Percentiles rank a stretch among this genome's conserved stretches.
Conservation (phyloP, 2,797 vertebrate genomes). For the Petrocephalus sullivani region DNA sequence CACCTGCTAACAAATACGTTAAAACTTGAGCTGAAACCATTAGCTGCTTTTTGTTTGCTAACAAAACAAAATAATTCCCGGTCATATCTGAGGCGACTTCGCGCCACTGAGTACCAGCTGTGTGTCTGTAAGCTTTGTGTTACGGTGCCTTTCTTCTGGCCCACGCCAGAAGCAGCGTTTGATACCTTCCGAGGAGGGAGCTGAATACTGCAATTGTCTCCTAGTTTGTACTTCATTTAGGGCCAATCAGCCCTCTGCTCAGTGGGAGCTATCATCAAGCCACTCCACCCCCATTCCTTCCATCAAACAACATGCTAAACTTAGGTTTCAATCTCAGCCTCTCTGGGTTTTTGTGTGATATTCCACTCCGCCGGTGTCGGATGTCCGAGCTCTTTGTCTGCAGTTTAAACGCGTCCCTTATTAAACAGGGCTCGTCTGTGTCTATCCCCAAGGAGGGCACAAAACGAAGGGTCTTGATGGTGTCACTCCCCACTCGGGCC, state of each 20-base stretch:
- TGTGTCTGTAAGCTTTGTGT: neutral
- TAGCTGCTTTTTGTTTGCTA: neutral
- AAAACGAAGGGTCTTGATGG: neutral
- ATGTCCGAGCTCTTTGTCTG: constrained; percentile 19
- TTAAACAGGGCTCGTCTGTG: constrained; percentile 15
- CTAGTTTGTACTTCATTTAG: constrained; percentile 9
- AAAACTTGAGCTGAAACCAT: neutral
- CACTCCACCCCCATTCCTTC: neutral
- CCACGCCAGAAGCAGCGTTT: neutral
- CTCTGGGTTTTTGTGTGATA: constrained; percentile 16
- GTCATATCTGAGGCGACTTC: neutral
- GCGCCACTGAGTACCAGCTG: neutral
- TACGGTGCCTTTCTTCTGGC: neutral
- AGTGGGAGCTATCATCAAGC: neutral
- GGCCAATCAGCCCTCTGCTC: neutral
- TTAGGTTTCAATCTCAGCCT: constrained; percentile 18
- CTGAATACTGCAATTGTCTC: constrained; percentile 4
- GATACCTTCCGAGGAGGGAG: neutral
- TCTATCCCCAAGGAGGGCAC: neutral
- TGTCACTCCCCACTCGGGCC: neutral
- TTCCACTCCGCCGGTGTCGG: neutral
- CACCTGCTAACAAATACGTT: neutral
- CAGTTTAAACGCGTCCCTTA: neutral
- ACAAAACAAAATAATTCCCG: neutral
- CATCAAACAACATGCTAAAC: constrained; percentile 17